These are phyloP conservation scores for Leptopilina drosophilae DNA, from an alignment of 2,888 invertebrate genomes.

Conservation along the genomic window DNA sequence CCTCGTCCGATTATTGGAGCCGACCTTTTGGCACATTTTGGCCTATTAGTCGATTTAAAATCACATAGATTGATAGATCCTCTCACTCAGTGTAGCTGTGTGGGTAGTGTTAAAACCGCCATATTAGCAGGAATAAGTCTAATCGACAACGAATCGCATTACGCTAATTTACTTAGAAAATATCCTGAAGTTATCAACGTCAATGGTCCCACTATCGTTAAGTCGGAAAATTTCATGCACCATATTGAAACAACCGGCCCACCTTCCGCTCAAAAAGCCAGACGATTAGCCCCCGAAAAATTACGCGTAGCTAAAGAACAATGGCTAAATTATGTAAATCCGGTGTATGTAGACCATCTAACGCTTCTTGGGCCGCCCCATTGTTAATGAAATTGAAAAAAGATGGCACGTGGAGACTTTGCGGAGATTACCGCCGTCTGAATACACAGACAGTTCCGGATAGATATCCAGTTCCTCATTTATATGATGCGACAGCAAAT, in stretches of 20 bases:
- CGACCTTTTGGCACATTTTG: neutral
- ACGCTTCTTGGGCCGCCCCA: neutral
- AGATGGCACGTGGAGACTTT: neutral
- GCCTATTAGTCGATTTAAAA: neutral
- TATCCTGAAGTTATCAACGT: neutral
- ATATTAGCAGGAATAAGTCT: neutral
- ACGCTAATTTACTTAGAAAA: neutral
- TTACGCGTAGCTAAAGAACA: neutral
- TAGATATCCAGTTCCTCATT: neutral
- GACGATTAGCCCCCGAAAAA: neutral
- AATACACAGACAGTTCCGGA: neutral
- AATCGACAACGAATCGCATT: neutral
- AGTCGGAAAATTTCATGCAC: neutral
- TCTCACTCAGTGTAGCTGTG: neutral
- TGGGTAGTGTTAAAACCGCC: too few species aligned
- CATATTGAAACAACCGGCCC: neutral
- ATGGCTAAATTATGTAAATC: neutral
- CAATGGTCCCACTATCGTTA: neutral
- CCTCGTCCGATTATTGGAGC: neutral
- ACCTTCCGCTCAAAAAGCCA: neutral
- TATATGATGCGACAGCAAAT: neutral
- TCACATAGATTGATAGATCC: neutral
- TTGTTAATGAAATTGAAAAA: neutral
- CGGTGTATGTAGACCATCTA: neutral
- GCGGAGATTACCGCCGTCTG: conserved; percentile 1